Evolutionary conservation across 2,113 vertebrate genomes (phyloP).

Genomic region (Sylvia atricapilla): DNA sequence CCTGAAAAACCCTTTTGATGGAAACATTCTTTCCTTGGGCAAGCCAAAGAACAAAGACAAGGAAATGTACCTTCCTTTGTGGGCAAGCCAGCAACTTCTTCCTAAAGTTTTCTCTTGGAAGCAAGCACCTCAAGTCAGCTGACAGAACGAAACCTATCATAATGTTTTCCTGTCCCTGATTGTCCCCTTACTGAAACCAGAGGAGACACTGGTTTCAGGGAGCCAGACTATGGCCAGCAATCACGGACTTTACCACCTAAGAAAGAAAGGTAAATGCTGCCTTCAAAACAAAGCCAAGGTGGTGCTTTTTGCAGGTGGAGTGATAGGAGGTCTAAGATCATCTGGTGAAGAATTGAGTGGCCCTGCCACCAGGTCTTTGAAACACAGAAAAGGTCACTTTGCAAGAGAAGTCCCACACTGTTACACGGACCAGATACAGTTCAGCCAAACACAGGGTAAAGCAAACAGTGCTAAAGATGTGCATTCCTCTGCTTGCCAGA

Average conservation of each 20-base stretch:
- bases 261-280: background rate
- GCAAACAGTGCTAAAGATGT: background rate
- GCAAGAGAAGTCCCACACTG: background rate
- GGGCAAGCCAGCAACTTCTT: background rate
- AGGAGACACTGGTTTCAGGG: background rate
- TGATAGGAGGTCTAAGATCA: background rate
- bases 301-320: background rate
- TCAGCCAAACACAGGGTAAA: rapidly evolving
- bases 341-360: background rate
- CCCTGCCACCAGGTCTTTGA: background rate
- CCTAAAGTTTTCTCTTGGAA: background rate
- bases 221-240: background rate
- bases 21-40: background rate
- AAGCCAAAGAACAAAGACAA: background rate
- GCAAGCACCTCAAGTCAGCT: background rate
- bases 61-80: background rate
- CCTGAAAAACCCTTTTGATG: background rate
- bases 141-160: background rate
- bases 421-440: background rate
- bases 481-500: background rate
- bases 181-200: background rate
- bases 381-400: background rate
- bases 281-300: background rate
- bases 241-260: background rate
- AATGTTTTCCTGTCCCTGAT: background rate